These are phyloP conservation scores for Sphyrna mokarran DNA, from an alignment of 2,113 vertebrate species.

Conservation along the genomic window DNA sequence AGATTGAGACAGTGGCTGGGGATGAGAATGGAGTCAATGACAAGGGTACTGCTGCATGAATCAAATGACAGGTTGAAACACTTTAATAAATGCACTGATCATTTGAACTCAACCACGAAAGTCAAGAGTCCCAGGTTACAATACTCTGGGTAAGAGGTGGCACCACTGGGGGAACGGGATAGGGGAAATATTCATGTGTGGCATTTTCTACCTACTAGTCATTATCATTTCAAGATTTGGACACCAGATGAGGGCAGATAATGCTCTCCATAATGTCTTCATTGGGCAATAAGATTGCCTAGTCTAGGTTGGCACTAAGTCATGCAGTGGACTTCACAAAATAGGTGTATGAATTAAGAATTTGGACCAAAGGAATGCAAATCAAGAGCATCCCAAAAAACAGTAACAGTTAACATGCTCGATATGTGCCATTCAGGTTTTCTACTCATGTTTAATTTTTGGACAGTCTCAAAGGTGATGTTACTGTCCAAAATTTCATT, in stretches of 20 bases:
- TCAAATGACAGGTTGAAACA: neutral
- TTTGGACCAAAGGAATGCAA: neutral
- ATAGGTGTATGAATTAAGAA: neutral
- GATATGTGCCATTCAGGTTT: neutral
- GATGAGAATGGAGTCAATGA: neutral
- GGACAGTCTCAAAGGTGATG: neutral
- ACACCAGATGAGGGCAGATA: neutral
- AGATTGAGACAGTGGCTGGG: too few relatives aligned
- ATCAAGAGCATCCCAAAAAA: neutral
- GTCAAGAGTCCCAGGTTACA: neutral
- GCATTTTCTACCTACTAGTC: neutral
- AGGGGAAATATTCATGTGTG: neutral
- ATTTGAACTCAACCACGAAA: neutral
- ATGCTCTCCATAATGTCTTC: neutral
- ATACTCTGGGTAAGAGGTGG: neutral
- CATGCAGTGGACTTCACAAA: neutral
- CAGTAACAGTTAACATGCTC: neutral
- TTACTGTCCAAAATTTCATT: neutral
- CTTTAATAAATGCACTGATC: neutral
- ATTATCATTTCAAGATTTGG: neutral
- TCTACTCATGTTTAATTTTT: neutral
- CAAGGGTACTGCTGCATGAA: neutral
- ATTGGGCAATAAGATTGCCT: neutral
- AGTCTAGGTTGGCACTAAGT: neutral
- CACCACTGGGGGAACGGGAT: too few relatives aligned